phyloP scores from a whole-genome alignment of 2,797 vertebrate species.

The Oreortyx pictus region DNA sequence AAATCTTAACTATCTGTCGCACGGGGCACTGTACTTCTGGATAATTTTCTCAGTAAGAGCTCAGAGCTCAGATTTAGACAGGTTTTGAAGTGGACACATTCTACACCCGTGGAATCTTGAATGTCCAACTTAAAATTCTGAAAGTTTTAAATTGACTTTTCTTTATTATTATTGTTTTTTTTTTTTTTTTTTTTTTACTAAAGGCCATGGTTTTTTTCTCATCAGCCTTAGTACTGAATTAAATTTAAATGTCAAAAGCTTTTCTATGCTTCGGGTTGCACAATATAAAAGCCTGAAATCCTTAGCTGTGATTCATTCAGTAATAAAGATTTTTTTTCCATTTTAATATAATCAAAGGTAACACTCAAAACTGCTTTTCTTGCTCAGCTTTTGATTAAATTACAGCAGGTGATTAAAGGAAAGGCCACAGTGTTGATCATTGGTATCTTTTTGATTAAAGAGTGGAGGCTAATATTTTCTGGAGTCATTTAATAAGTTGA shows the following conservation, averaged over 20 bases:
- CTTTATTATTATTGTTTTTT: not conserved
- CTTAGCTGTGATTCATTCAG: not conserved
- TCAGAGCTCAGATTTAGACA: not conserved
- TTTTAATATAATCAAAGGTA: not conserved
- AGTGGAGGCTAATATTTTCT: slow-evolving; percentile 15
- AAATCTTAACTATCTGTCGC: not conserved
- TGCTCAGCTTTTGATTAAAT: not conserved
- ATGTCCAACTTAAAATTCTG: not conserved
- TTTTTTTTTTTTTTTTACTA: not conserved
- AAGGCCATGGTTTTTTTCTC: not conserved
- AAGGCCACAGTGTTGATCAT: not conserved
- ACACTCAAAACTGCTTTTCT: not conserved
- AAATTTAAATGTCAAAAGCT: not conserved
- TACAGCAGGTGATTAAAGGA: not conserved
- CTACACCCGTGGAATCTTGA: not conserved
- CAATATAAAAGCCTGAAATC: not conserved
- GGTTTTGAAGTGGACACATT: not conserved
- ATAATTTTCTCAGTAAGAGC: not conserved
- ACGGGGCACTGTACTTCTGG: not conserved
- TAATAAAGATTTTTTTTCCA: not conserved
- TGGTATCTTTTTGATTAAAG: not conserved
- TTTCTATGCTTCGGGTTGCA: not conserved
- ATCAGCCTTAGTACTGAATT: not conserved
- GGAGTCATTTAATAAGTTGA: not conserved
- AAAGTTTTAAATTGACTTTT: not conserved